Evolutionary conservation across 2,888 invertebrate species (phyloP).

Genomic region (Lasius fuliginosus): DNA sequence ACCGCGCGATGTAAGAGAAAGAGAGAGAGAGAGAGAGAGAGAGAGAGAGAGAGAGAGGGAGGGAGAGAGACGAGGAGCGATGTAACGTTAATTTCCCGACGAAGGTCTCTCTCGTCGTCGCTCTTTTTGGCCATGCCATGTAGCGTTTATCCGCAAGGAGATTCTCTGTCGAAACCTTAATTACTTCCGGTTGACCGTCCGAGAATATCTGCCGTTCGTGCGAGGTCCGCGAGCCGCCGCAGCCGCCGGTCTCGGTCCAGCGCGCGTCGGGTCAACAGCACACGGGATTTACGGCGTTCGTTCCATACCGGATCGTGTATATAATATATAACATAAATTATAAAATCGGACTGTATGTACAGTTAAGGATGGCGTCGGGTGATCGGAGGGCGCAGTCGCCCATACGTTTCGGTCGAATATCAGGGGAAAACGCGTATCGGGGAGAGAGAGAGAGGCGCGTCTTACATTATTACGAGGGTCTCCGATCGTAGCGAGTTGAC

Average conservation of each 20-base stretch:
- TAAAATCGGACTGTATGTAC: slow-evolving; percentile 74
- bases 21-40: not conserved
- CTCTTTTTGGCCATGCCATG: slow-evolving; percentile 47
- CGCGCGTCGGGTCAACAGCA: slow-evolving; percentile 83
- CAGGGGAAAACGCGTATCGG: not conserved
- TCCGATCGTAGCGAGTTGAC: not conserved
- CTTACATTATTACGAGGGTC: not conserved
- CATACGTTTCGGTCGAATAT: slow-evolving; percentile 14
- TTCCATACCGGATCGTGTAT: slow-evolving; percentile 76
- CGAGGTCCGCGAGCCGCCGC: slow-evolving; percentile 69
- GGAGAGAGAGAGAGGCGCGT: not conserved
- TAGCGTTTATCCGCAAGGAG: slow-evolving; percentile 51
- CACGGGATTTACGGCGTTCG: slow-evolving; percentile 78
- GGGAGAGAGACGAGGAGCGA: not conserved
- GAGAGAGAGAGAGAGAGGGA: not conserved
- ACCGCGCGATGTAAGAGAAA: not conserved
- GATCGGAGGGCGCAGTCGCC: slow-evolving; percentile 34
- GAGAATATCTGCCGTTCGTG: slow-evolving; percentile 68
- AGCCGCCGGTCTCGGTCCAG: slow-evolving; percentile 82
- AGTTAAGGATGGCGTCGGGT: slow-evolving; percentile 68
- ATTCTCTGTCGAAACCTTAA: slow-evolving; percentile 76
- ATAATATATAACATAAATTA: slow-evolving; percentile 81
- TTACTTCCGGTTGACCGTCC: slow-evolving; percentile 80
- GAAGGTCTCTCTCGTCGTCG: slow-evolving; percentile 14
- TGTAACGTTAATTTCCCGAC: slow-evolving; percentile 42